phyloP scores from a whole-genome alignment of 2,797 vertebrate genomes.

The Sebastes baramenuke region DNA sequence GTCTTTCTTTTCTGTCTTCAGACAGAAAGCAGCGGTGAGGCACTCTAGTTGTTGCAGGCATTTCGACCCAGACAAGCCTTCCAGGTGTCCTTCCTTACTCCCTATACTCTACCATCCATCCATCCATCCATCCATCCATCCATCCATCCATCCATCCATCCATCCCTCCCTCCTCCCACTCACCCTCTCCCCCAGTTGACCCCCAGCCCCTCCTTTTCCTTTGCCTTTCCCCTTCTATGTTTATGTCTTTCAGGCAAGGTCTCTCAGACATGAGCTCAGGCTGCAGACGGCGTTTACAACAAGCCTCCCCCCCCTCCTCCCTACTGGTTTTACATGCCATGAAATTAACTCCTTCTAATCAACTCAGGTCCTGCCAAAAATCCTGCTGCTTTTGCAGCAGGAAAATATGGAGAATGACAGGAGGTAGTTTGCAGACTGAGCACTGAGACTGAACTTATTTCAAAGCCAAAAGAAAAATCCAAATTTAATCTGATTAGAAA shows the following conservation, averaged over 20 bases:
- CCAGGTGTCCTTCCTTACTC: slow-evolving; percentile 56
- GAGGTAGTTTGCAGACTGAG: neutral
- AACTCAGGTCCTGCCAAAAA: slow-evolving; percentile 28
- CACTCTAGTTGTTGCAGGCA: slow-evolving; percentile 45
- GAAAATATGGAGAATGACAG: neutral
- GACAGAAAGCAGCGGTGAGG: neutral
- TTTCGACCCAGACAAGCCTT: slow-evolving; percentile 39
- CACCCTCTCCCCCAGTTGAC: neutral
- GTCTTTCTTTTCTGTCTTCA: slow-evolving; percentile 3
- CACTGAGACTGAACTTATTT: neutral
- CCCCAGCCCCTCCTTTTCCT: slow-evolving; percentile 4
- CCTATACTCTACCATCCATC: neutral
- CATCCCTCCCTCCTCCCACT: neutral
- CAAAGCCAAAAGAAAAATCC: neutral
- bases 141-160: neutral
- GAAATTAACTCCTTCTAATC: slow-evolving; percentile 73
- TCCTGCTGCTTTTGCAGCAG: neutral
- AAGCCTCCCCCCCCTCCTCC: slow-evolving; percentile 45
- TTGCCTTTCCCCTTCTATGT: neutral
- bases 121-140: neutral
- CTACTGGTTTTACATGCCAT: slow-evolving; percentile 59
- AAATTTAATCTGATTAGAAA: neutral
- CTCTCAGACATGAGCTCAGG: slow-evolving; percentile 71
- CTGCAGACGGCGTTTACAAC: slow-evolving; percentile 61
- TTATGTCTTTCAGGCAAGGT: slow-evolving; percentile 20